Conservation (phyloP, 2,888 invertebrate species). For the Agonopterix subpropinquella region DNA sequence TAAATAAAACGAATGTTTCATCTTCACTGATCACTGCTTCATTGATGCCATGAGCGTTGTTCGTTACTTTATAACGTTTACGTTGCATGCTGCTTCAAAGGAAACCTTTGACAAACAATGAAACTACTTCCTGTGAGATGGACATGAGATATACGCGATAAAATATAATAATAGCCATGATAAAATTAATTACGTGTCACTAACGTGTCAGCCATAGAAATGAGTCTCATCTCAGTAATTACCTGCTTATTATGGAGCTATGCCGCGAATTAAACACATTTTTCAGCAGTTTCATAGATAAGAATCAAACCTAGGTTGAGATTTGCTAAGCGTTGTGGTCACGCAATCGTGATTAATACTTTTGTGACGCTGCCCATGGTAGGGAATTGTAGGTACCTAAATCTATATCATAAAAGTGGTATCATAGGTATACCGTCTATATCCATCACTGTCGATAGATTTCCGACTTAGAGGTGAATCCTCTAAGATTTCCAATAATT, state of each 20-base stretch:
- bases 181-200: constrained; percentile 38
- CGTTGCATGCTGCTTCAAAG: constrained; percentile 41
- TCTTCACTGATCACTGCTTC: constrained; percentile 40
- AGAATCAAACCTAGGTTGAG: neutral
- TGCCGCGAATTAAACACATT: constrained; percentile 3
- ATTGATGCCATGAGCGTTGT: constrained; percentile 17
- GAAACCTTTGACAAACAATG: constrained; percentile 61
- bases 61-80: constrained; percentile 36
- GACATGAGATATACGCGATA: constrained; percentile 43
- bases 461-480: too few relatives aligned
- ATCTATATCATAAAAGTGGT: too few relatives aligned
- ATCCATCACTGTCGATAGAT: too few relatives aligned
- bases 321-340: neutral
- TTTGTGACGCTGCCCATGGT: neutral
- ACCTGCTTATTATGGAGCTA: constrained; percentile 7
- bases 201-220: constrained; percentile 15
- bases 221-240: constrained; percentile 7
- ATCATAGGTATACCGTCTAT: too few relatives aligned
- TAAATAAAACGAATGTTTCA: constrained; percentile 46
- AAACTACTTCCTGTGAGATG: constrained; percentile 56
- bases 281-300: constrained; percentile 6
- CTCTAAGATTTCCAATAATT: too few relatives aligned
- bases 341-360: neutral
- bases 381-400: too few relatives aligned
- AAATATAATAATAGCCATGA: constrained; percentile 37